Conservation (phyloP, 2,888 invertebrate genomes). For the Luperina nickerlii region DNA sequence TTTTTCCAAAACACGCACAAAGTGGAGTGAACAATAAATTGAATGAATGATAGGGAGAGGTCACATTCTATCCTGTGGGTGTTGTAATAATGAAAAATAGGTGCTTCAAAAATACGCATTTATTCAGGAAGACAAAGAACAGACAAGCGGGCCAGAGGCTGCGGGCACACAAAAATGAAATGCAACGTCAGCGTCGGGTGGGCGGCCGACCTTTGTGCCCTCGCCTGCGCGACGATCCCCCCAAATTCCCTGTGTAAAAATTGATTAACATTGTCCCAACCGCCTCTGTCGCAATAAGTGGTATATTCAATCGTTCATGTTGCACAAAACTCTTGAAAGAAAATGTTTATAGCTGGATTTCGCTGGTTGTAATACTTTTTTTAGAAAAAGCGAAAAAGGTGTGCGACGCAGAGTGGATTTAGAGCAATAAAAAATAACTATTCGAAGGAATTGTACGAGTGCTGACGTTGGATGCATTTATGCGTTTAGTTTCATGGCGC, state of each 20-base stretch:
- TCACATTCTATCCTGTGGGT: slow-evolving; percentile 74
- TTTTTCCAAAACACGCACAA: slow-evolving; percentile 56
- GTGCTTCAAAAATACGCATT: slow-evolving; percentile 84
- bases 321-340: slow-evolving; percentile 76
- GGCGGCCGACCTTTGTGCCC: slow-evolving; percentile 82
- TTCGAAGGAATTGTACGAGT: slow-evolving; percentile 76
- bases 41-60: slow-evolving; percentile 70
- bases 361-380: slow-evolving; percentile 72
- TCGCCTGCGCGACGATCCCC: slow-evolving; percentile 76
- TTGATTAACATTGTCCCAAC: slow-evolving; percentile 86
- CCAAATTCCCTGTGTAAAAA: slow-evolving; percentile 85
- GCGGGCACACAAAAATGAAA: slow-evolving; percentile 86
- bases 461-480: slow-evolving; percentile 74
- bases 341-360: slow-evolving; percentile 78
- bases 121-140: slow-evolving; percentile 85
- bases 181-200: slow-evolving; percentile 84
- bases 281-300: slow-evolving; percentile 80
- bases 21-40: slow-evolving; percentile 64
- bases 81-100: slow-evolving; percentile 82
- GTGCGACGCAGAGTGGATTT: slow-evolving; percentile 75
- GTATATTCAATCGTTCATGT: slow-evolving; percentile 78
- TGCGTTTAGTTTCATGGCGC: slow-evolving; percentile 68
- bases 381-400: slow-evolving; percentile 74
- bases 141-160: slow-evolving; percentile 79
- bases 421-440: slow-evolving; percentile 78